Conservation (phyloP, 1,140 invertebrate genomes). For the Habropoda laboriosa region DNA sequence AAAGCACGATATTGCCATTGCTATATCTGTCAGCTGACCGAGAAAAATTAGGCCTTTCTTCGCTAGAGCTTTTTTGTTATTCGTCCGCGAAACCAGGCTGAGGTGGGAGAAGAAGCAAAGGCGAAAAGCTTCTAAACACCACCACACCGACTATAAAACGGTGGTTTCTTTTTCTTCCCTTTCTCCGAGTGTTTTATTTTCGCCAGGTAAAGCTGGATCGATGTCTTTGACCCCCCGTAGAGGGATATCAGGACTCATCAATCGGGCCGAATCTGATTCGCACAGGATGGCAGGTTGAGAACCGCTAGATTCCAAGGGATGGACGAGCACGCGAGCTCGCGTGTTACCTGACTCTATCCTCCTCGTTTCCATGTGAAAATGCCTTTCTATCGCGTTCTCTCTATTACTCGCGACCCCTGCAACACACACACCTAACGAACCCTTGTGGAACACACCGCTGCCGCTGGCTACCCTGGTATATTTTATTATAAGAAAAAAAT, state of each 20-base stretch:
- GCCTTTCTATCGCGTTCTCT: constrained; percentile 15
- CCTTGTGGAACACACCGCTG: constrained; percentile 22
- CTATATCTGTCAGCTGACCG: neutral
- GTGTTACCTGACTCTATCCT: constrained; percentile 69
- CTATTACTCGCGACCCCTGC: constrained; percentile 48
- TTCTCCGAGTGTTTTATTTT: neutral
- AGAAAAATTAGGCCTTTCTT: constrained; percentile 9
- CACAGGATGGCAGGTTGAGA: constrained; percentile 65
- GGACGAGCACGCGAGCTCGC: constrained; percentile 79
- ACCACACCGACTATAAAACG: no score
- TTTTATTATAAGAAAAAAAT: constrained; percentile 74
- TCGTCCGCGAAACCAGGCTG: no score
- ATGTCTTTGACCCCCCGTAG: constrained; percentile 16
- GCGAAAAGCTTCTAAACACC: neutral
- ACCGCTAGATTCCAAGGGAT: constrained; percentile 75
- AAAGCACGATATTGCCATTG: constrained; percentile 24
- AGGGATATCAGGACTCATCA: neutral
- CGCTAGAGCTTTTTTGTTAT: neutral
- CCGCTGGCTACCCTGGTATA: constrained; percentile 57
- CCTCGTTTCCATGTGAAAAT: constrained; percentile 3
- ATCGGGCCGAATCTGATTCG: constrained; percentile 3
- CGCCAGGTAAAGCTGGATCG: neutral
- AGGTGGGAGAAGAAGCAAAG: neutral
- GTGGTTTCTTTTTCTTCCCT: no score
- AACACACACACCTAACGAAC: no score